phyloP scores from a whole-genome alignment of 2,113 vertebrate genomes.

The Psettodes erumei region DNA sequence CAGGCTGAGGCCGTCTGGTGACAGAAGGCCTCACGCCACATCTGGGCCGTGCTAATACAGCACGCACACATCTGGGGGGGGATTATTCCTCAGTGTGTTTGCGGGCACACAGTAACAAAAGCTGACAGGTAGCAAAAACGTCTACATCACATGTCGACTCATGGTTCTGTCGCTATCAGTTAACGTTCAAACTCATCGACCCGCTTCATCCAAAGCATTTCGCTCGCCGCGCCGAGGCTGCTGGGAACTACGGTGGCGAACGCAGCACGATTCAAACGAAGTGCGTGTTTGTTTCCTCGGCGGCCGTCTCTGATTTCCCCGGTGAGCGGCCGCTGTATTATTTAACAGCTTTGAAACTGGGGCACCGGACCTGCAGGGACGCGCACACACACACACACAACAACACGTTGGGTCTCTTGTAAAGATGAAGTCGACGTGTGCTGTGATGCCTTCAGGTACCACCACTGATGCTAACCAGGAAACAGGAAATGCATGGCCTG shows the following conservation, averaged over 20 bases:
- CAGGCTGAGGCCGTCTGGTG: conserved; percentile 10
- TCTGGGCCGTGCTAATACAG: conserved; percentile 7
- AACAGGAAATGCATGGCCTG: neutral
- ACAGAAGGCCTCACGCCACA: conserved; percentile 13
- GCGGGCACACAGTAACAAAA: too few species aligned
- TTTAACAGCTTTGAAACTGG: conserved; percentile 63
- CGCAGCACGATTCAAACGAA: neutral
- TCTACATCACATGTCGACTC: too few species aligned
- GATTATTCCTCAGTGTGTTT: too few species aligned
- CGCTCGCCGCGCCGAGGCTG: too few species aligned
- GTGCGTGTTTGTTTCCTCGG: conserved; percentile 36
- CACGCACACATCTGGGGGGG: conserved; percentile 43
- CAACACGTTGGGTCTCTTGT: neutral
- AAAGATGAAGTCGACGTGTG: too few species aligned
- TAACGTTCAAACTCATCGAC: too few species aligned
- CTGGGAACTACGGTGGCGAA: too few species aligned
- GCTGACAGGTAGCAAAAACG: too few species aligned
- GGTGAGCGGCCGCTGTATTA: conserved; percentile 58
- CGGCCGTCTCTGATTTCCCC: conserved; percentile 57
- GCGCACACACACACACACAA: neutral
- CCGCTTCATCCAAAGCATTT: too few species aligned
- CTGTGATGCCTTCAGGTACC: too few species aligned
- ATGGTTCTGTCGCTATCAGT: too few species aligned
- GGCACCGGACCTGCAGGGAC: conserved; percentile 49
- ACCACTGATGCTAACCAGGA: neutral